phyloP scores from a whole-genome alignment of 2,888 invertebrate species.

The Drosophila anomalata region DNA sequence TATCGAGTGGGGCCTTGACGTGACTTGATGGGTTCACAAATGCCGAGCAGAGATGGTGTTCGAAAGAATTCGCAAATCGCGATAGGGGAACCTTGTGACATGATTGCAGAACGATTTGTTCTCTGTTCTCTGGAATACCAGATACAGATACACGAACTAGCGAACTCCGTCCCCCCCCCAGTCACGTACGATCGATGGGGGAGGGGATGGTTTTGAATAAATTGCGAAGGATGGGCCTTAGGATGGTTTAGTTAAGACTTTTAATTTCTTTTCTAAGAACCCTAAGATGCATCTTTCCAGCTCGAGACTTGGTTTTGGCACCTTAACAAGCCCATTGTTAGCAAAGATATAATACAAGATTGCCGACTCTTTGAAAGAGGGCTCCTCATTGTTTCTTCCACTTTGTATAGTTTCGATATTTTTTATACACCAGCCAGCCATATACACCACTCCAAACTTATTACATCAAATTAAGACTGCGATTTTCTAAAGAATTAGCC shows the following conservation, averaged over 20 bases:
- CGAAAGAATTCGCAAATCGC: slow-evolving; percentile 25
- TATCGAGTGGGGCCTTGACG: slow-evolving; percentile 28
- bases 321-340: slow-evolving; percentile 16
- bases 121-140: slow-evolving; percentile 5
- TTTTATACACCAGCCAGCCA: neutral
- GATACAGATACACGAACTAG: slow-evolving; percentile 28
- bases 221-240: neutral
- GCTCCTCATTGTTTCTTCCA: slow-evolving; percentile 23
- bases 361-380: slow-evolving; percentile 5
- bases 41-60: slow-evolving; percentile 27
- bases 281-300: neutral
- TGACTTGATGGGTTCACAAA: slow-evolving; percentile 26
- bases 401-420: slow-evolving; percentile 2
- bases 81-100: slow-evolving; percentile 44
- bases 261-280: neutral
- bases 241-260: neutral
- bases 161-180: slow-evolving; percentile 3
- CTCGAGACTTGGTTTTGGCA: neutral
- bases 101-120: slow-evolving; percentile 28
- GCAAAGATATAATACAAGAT: neutral
- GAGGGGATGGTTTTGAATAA: neutral
- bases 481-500: slow-evolving; percentile 66
- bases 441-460: slow-evolving; percentile 54
- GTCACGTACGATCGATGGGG: slow-evolving; percentile 25
- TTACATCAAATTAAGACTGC: slow-evolving; percentile 63